A percentile compares a stretch with the other conserved stretches of the same genome.
Evolutionary conservation across 2,113 vertebrate genomes (phyloP).

Genomic region (Nothobranchius furzeri): DNA sequence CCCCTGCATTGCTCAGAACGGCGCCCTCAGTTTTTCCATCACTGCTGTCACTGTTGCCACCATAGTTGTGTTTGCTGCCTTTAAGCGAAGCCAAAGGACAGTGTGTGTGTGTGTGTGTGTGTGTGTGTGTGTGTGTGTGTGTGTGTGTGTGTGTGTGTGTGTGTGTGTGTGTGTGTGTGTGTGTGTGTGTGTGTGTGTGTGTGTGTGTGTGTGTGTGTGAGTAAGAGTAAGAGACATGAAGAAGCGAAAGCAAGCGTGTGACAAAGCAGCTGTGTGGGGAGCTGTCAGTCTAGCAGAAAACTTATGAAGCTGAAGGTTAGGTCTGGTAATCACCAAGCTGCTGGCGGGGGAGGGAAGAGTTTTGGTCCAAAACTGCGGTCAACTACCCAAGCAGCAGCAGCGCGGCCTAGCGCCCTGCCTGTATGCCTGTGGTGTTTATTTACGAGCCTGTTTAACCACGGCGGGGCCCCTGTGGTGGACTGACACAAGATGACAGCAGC

Average conservation of each 20-base stretch:
- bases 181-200: background rate
- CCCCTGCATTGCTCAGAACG: conserved; percentile 65
- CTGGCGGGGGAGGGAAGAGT: conserved; percentile 53
- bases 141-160: conserved; percentile 9
- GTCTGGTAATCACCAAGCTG: conserved; percentile 62
- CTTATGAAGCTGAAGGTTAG: conserved; percentile 69
- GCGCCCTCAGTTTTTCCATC: conserved; percentile 77
- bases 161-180: conserved; percentile 14
- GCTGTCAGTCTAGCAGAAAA: conserved; percentile 65
- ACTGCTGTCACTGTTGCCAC: conserved; percentile 67
- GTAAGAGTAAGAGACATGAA: conserved; percentile 15
- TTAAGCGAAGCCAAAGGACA: conserved; percentile 61
- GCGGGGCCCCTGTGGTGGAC: conserved; percentile 77
- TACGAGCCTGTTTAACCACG: conserved; percentile 79
- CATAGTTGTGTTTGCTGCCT: conserved; percentile 48
- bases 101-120: conserved; percentile 34
- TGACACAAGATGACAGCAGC: conserved; percentile 79
- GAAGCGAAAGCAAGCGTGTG: conserved; percentile 39
- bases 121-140: conserved; percentile 3
- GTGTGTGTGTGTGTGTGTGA: conserved; percentile 12
- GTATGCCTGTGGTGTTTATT: conserved; percentile 80
- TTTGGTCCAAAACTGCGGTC: conserved; percentile 70
- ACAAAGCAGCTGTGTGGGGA: conserved; percentile 56
- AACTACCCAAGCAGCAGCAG: conserved; percentile 53
- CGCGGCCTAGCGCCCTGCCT: conserved; percentile 61